A percentile compares a stretch with the other conserved stretches of the same genome.
phyloP scores from a whole-genome alignment of 2,113 vertebrate species.

The Calidris pugnax region DNA sequence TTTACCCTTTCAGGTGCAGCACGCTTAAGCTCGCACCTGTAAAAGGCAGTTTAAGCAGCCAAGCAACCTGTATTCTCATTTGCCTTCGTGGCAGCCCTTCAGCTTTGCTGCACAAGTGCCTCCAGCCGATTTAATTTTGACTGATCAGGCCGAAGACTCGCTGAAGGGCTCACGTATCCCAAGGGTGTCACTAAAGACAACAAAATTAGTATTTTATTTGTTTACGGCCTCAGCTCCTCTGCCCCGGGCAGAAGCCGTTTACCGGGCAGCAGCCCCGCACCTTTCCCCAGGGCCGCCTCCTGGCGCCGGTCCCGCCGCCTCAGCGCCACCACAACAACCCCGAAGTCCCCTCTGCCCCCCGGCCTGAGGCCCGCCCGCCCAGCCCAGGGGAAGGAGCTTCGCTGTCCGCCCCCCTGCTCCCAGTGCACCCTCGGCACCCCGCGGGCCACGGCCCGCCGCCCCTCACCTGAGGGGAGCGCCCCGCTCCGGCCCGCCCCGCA shows the following conservation, averaged over 20 bases:
- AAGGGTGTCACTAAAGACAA: not conserved
- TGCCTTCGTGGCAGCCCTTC: not conserved
- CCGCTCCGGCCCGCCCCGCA: not conserved
- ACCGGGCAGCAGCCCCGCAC: not conserved
- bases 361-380: not conserved
- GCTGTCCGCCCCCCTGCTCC: not conserved
- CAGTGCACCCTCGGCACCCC: not conserved
- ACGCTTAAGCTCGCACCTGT: not conserved
- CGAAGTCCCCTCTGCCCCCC: accelerated
- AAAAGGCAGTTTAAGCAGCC: not conserved
- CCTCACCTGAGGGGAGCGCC: not conserved
- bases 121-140: not conserved
- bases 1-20: not conserved
- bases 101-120: not conserved
- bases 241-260: not conserved
- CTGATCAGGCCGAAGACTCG: not conserved
- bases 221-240: not conserved
- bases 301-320: accelerated
- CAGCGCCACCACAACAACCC: not conserved
- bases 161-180: not conserved
- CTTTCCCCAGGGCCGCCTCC: not conserved
- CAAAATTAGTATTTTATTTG: not conserved
- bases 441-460: not conserved
- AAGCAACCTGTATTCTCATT: not conserved
- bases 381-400: no score